Evolutionary conservation across 2,888 invertebrate species (phyloP).

Genomic region (Xanthorhoe spadicearia): DNA sequence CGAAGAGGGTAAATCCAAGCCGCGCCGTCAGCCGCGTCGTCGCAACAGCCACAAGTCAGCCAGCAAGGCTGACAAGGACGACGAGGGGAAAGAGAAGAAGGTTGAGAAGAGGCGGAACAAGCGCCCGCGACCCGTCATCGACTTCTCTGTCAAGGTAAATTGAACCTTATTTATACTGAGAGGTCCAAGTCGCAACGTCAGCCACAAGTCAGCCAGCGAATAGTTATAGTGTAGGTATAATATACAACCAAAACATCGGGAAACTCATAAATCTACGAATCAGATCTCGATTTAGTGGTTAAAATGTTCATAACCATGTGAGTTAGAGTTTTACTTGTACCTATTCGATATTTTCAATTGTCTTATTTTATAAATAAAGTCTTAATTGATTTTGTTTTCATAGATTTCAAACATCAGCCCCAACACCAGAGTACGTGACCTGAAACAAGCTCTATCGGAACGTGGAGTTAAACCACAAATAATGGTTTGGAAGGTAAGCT

Average conservation of each 20-base stretch:
- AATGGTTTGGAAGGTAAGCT: slow-evolving; percentile 89
- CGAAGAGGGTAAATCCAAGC: slow-evolving; percentile 67
- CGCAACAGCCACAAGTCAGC: slow-evolving; percentile 74
- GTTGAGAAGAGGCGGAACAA: slow-evolving; percentile 64
- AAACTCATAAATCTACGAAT: too few species aligned
- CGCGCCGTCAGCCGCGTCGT: slow-evolving; percentile 66
- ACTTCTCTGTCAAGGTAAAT: slow-evolving; percentile 83
- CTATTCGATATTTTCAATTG: too few species aligned
- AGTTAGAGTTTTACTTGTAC: too few species aligned
- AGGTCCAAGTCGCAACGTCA: too few species aligned
- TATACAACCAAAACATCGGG: too few species aligned
- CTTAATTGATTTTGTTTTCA: slow-evolving; percentile 41
- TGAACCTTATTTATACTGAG: neutral
- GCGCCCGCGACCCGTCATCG: slow-evolving; percentile 75
- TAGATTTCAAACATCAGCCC: slow-evolving; percentile 90
- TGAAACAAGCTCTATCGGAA: slow-evolving; percentile 89
- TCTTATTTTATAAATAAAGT: too few species aligned
- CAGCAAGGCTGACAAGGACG: slow-evolving; percentile 58
- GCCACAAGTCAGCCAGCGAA: slow-evolving; percentile 35
- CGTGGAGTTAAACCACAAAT: slow-evolving; percentile 90
- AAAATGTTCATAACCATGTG: too few species aligned
- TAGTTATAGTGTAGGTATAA: too few species aligned
- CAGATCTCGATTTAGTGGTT: too few species aligned
- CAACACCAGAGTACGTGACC: slow-evolving; percentile 88
- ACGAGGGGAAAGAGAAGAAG: slow-evolving; percentile 40